Percentiles rank a stretch among this genome's conserved stretches.
Conservation (phyloP, 2,113 vertebrate species). For the Diadophis punctatus region DNA sequence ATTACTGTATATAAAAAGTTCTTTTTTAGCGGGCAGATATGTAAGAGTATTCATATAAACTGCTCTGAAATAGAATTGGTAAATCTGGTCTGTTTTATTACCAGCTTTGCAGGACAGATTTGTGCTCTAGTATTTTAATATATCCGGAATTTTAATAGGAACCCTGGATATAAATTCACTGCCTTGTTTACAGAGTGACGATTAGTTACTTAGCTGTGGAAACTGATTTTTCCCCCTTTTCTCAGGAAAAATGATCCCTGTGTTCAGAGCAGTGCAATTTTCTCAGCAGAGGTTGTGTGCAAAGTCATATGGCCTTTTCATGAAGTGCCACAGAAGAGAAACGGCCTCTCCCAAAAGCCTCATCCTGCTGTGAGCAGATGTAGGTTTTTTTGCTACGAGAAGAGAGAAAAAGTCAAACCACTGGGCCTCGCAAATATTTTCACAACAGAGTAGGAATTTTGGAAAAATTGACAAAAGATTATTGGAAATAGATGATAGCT, state of each 20-base stretch:
- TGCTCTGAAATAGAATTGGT: not conserved
- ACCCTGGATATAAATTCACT: not conserved
- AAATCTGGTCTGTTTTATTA: not conserved
- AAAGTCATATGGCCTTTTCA: not conserved
- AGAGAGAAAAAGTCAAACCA: not conserved
- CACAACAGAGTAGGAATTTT: not conserved
- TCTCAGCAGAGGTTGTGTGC: not conserved
- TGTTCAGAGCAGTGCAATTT: not conserved
- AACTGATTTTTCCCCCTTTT: not conserved
- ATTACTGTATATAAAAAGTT: not conserved
- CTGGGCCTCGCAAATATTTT: not conserved
- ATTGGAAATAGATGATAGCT: not conserved
- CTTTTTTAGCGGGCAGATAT: not conserved
- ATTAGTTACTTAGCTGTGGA: not conserved
- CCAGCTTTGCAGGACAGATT: not conserved
- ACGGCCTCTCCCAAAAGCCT: not conserved
- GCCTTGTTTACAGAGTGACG: not conserved
- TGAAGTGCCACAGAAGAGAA: not conserved
- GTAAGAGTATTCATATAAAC: not conserved
- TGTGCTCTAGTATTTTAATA: not conserved
- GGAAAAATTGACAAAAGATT: not conserved
- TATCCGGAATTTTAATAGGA: not conserved
- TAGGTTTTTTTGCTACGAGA: not conserved
- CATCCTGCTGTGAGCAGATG: not conserved
- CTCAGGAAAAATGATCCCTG: not conserved